A percentile compares a stretch with the other conserved stretches of the same genome.
These are phyloP conservation scores for Lasioglossum villosulum DNA, from an alignment of 2,888 invertebrate species.

Conservation along the genomic window DNA sequence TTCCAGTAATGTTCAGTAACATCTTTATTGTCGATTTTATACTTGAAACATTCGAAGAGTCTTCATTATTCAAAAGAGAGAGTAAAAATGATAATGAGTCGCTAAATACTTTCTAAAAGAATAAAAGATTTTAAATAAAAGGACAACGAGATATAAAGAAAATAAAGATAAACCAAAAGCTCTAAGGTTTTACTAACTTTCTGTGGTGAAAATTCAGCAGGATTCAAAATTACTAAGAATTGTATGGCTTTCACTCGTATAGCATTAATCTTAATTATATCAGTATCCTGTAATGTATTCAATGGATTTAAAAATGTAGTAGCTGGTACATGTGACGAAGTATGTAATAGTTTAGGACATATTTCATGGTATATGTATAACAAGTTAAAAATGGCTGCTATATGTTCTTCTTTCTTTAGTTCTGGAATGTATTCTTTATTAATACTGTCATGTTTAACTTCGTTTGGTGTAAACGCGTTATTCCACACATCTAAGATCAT, in stretches of 20 bases:
- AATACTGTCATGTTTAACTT: constrained; percentile 54
- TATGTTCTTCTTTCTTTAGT: constrained; percentile 70
- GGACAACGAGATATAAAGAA: not conserved
- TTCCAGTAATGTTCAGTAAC: constrained; percentile 87
- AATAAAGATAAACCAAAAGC: constrained; percentile 4
- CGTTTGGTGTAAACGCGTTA: constrained; percentile 62
- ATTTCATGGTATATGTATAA: constrained; percentile 86
- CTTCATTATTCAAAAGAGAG: constrained; percentile 65
- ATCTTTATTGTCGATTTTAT: constrained; percentile 86
- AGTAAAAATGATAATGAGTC: constrained; percentile 75
- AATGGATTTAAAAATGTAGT: constrained; percentile 68
- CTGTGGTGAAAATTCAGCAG: constrained; percentile 78
- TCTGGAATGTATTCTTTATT: constrained; percentile 48
- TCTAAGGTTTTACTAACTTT: constrained; percentile 59
- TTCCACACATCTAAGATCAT: constrained; percentile 81
- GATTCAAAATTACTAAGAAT: constrained; percentile 82
- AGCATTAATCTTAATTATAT: constrained; percentile 58
- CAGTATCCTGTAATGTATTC: constrained; percentile 52
- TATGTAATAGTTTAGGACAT: constrained; percentile 85
- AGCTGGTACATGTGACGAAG: constrained; percentile 60
- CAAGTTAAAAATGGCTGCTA: constrained; percentile 85
- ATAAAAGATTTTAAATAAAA: not conserved
- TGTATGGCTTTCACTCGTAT: constrained; percentile 84
- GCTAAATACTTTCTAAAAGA: constrained; percentile 71
- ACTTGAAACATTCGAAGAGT: constrained; percentile 72